phyloP scores from a whole-genome alignment of 2,113 vertebrate species.

The Speoplatyrhinus poulsoni region DNA sequence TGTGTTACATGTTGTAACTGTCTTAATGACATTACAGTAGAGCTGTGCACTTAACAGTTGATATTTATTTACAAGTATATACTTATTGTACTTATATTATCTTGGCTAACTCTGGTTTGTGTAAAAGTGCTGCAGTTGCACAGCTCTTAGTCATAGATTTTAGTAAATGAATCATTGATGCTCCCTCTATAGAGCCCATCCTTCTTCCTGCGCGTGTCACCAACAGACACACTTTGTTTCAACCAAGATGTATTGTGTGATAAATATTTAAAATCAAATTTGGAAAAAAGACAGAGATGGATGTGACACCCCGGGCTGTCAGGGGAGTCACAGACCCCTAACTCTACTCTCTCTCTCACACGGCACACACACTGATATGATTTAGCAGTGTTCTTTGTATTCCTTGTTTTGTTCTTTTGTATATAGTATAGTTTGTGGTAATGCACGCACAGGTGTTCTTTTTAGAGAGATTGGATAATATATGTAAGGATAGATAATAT shows the following conservation, averaged over 20 bases:
- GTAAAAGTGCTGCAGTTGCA: constrained; percentile 79
- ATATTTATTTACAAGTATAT: no score
- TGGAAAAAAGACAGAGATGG: constrained; percentile 99
- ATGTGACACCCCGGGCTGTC: constrained; percentile 84
- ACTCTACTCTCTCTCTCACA: constrained; percentile 21
- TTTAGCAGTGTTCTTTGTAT: not conserved
- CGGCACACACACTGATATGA: constrained; percentile 7
- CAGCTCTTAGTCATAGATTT: constrained; percentile 86
- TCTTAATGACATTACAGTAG: no score
- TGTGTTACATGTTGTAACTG: no score
- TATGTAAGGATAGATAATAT: no score
- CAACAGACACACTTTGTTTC: constrained; percentile 98
- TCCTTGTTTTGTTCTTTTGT: not conserved
- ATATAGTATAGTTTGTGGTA: not conserved
- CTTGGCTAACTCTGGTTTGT: constrained; percentile 52
- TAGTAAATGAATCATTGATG: constrained; percentile 99
- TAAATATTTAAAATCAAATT: constrained; percentile 99
- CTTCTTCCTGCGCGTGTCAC: constrained; percentile 90
- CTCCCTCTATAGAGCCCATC: constrained; percentile 93
- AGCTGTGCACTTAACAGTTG: no score
- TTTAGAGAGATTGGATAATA: no score
- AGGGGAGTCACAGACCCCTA: constrained; percentile 71
- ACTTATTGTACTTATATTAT: constrained; percentile 30
- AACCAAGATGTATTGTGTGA: constrained; percentile 95
- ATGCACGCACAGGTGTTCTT: no score